Evolutionary conservation across 2,888 invertebrate species (phyloP), one percentile per base, ranked within the genome.

Genomic region (Lucinisca nassula): DNA sequence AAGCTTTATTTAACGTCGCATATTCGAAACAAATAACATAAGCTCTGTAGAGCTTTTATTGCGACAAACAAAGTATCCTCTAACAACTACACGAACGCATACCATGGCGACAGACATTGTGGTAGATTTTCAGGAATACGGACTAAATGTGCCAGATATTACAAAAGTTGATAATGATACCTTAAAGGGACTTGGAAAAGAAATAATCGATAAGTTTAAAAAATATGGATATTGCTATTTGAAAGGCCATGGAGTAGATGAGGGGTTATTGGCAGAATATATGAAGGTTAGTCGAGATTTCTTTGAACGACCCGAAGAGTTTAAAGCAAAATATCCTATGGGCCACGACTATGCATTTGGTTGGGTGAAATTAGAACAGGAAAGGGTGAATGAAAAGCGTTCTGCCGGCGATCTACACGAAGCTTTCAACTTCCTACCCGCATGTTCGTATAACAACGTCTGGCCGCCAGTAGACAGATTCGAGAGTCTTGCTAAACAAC

Each of bases 171-270:
- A 21, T 21, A 14, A 35, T 12, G 67, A 67, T 6, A 24, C 67
- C 32, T 3, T 67, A 17, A 45, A 73, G 30, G 10, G 40, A 3
- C 21, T 81, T 30, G 83, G 79, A 21, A 72, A 74, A 17, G 49
- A 78, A 51, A 24, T 87, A 10, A 32, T 38, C 21, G 45, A 77
- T 24, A 80, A 77, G 1, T 84, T 87, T 30, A 77, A 72, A 14
- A 74, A 72, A 6, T 61, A 67, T 21, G 78, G 85, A 21, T 88
- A 86, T 37, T 75, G 77, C n/a, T 88, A 88, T 58, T 38, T 88
- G 32, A 83, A 83, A 40, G 86, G 83, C 58, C 88, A 88, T 32
- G 85, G 88, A 0, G 74, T 88, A n/a, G 21, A 49, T 30, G 58
- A 81, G 32, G 49, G 24, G 4, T 24, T 55, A 49, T 3, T 74